phyloP scores from a whole-genome alignment of 2,797 vertebrate species.

The Channa striata region DNA sequence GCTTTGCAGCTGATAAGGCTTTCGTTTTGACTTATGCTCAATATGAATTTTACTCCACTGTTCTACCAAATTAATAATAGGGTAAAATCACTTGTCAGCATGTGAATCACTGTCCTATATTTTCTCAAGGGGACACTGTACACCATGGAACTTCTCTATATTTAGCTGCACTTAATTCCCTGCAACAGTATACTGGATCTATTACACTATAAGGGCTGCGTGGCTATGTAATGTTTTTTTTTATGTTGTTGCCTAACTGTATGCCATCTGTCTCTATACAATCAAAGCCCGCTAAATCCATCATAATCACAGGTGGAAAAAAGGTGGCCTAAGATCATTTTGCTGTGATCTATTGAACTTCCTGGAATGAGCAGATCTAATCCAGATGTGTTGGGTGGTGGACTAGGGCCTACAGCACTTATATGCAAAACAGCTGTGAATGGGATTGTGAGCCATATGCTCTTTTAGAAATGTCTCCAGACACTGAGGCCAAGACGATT shows the following conservation, averaged over 20 bases:
- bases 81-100: constrained; percentile 38
- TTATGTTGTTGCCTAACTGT: constrained; percentile 17
- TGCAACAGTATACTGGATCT: constrained; percentile 34
- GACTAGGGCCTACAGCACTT: constrained; percentile 5
- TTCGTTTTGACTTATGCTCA: not conserved
- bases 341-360: constrained; percentile 41
- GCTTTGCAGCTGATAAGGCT: not conserved
- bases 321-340: constrained; percentile 41
- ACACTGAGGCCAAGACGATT: constrained; percentile 51
- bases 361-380: constrained; percentile 47
- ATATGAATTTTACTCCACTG: not conserved
- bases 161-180: constrained; percentile 53
- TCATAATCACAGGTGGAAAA: constrained; percentile 28
- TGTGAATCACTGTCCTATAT: constrained; percentile 30
- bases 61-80: constrained; percentile 24
- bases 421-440: constrained; percentile 40
- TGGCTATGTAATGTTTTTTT: constrained; percentile 19
- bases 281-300: constrained; percentile 28
- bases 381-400: constrained; percentile 57
- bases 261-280: constrained; percentile 31
- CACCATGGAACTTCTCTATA: constrained; percentile 38
- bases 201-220: constrained; percentile 41
- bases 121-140: constrained; percentile 28
- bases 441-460: constrained; percentile 47
- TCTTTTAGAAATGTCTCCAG: constrained; percentile 63